phyloP scores from a whole-genome alignment of 2,888 invertebrate species.

The Leucophenga maculata region DNA sequence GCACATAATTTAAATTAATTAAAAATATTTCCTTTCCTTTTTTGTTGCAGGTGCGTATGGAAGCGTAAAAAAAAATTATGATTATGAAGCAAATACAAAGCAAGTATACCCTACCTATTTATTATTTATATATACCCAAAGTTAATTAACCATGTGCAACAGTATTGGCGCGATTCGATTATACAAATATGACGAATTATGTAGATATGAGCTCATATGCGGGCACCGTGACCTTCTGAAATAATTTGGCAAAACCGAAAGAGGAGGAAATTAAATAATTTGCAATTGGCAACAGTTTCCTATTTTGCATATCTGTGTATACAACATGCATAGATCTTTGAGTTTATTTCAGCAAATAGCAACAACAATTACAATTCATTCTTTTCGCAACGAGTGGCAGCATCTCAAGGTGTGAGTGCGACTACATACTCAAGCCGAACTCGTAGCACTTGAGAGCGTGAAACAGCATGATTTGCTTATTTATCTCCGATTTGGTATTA shows the following conservation, averaged over 20 bases:
- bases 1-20: constrained; percentile 10
- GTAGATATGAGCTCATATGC: constrained; percentile 8
- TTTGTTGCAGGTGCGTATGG: constrained; percentile 44
- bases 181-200: too few relatives aligned
- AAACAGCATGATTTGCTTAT: constrained; percentile 48
- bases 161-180: too few relatives aligned
- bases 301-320: too few relatives aligned
- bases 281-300: not conserved
- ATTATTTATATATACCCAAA: not conserved
- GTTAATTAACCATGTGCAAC: not conserved
- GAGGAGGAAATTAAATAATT: constrained; percentile 5
- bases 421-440: constrained; percentile 48
- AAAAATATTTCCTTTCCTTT: constrained; percentile 4
- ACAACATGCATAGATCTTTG: constrained; percentile 46
- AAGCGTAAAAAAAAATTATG: constrained; percentile 14
- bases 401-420: not conserved
- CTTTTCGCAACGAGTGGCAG: not conserved
- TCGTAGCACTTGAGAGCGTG: constrained; percentile 50
- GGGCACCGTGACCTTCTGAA: constrained; percentile 32
- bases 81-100: constrained; percentile 1
- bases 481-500: constrained; percentile 28
- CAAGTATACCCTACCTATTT: constrained; percentile 30
- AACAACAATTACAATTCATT: not conserved
- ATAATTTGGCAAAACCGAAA: constrained; percentile 17
- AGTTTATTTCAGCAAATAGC: constrained; percentile 44